Evolutionary conservation across 2,888 invertebrate genomes (phyloP), one percentile per base, ranked within the genome.

Genomic region (Abrostola triplasia): DNA sequence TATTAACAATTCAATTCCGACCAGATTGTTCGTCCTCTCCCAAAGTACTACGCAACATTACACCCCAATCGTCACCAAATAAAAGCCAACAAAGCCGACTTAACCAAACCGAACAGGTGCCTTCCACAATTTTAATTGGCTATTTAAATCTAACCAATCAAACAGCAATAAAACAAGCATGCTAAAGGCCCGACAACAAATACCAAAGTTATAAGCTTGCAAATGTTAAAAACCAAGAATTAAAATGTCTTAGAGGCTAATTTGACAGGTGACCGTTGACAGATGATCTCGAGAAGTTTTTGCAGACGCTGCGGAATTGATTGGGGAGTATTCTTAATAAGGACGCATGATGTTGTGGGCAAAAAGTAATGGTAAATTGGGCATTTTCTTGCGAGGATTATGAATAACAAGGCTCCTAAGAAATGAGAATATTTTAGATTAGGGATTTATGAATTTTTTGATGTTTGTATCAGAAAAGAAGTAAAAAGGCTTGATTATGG

Each of bases 221-320:
- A 67, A 67, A 69, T 52, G 53, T 68, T 79, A 78, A 85, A 84
- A 85, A 81, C 78, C 60, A 73, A 75, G 76, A 87, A 89, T 90
- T 88, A 88, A 89, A 87, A 90, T 89, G 81, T 83, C 80, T 73
- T 77, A 65, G 77, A 80, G 77, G 68, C 81, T 78, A 55, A 77
- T 81, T 78, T 87, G 89, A 88, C 90, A 91, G 90, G 86, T 90
- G 90, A 82, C 77, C 61, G 70, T 80, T 87, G 88, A 90, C 88
- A 85, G 85, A 89, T 88, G 87, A 88, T 68, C 56, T 66, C 48
- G 64, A 73, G 64, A 65, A 57, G 65, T 81, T 83, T 84, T 85
- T 85, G 75, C 61, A 65, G 54, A 65, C 36, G 55, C 53, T 70
- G 64, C 53, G 57, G 75, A 76, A 76, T 76, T 77, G 79, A 78